A percentile compares a stretch with the other conserved stretches of the same genome.
phyloP scores from a whole-genome alignment of 2,797 vertebrate genomes.

The Argyrosomus regius region DNA sequence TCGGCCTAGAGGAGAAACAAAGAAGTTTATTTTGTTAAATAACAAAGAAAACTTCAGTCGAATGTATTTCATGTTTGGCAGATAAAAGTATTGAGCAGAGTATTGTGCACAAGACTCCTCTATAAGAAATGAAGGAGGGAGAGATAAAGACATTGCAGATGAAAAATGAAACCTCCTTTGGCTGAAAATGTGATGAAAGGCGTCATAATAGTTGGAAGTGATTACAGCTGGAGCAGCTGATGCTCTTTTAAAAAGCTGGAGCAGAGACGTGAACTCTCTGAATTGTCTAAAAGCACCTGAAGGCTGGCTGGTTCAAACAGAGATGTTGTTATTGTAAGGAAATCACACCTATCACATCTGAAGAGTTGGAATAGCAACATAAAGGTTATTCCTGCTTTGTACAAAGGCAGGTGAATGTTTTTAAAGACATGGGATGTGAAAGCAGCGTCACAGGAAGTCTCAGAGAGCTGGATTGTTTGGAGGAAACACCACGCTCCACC shows the following conservation, averaged over 20 bases:
- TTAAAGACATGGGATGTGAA: slow-evolving; percentile 25
- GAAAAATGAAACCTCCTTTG: neutral
- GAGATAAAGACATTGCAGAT: neutral
- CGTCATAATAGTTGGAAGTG: slow-evolving; percentile 18
- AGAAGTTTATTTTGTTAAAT: neutral
- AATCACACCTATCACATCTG: slow-evolving; percentile 29
- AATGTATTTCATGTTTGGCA: neutral
- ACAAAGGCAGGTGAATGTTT: slow-evolving; percentile 6
- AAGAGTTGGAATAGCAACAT: slow-evolving; percentile 12
- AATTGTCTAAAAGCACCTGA: slow-evolving; percentile 30
- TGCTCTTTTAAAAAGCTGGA: slow-evolving; percentile 11
- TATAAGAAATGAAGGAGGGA: neutral
- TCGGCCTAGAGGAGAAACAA: no score
- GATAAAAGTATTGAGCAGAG: neutral
- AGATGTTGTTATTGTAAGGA: slow-evolving; percentile 26
- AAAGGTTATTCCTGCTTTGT: slow-evolving; percentile 10
- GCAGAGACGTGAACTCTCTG: slow-evolving; percentile 17
- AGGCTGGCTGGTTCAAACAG: slow-evolving; percentile 28
- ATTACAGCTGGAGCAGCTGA: slow-evolving; percentile 23
- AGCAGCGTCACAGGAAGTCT: slow-evolving; percentile 2
- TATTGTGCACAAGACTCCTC: neutral
- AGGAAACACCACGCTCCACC: neutral
- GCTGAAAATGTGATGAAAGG: slow-evolving; percentile 16
- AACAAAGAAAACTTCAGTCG: neutral
- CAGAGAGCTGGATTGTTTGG: neutral